Evolutionary conservation across 2,888 invertebrate species (phyloP).

Genomic region (Tubulanus polymorphus): DNA sequence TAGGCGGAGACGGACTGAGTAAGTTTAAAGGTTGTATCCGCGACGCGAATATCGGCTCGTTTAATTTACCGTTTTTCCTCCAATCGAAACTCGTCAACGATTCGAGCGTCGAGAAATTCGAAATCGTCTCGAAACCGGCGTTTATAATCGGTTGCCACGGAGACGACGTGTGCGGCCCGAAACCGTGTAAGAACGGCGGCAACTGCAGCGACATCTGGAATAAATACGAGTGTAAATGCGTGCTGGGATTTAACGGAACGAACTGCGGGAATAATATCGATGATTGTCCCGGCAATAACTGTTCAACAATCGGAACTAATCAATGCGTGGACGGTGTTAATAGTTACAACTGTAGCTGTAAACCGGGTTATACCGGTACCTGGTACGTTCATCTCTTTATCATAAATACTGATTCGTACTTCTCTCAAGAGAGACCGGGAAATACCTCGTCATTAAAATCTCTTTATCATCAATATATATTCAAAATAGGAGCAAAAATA

Average conservation of each 20-base stretch:
- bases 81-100: conserved; percentile 49
- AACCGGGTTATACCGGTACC: conserved; percentile 30
- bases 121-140: neutral
- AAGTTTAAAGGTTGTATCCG: conserved; percentile 77
- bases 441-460: too few species aligned
- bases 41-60: conserved; percentile 77
- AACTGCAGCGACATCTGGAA: conserved; percentile 48
- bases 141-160: conserved; percentile 15
- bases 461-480: too few species aligned
- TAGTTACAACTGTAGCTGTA: conserved; percentile 32
- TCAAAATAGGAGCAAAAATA: too few species aligned
- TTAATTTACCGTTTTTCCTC: conserved; percentile 80
- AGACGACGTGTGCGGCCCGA: conserved; percentile 58
- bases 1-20: conserved; percentile 15
- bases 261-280: conserved; percentile 62
- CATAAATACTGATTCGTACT: too few species aligned
- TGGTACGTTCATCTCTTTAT: conserved; percentile 25
- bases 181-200: conserved; percentile 70
- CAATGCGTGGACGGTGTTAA: conserved; percentile 30
- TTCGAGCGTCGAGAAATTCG: conserved; percentile 26
- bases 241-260: conserved; percentile 29
- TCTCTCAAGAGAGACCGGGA: too few species aligned
- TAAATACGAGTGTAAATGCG: conserved; percentile 39
- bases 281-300: conserved; percentile 73
- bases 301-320: conserved; percentile 25